Base-by-base conservation (phyloP, 1,140 invertebrate species). In the Drosophila arizonae region DNA sequence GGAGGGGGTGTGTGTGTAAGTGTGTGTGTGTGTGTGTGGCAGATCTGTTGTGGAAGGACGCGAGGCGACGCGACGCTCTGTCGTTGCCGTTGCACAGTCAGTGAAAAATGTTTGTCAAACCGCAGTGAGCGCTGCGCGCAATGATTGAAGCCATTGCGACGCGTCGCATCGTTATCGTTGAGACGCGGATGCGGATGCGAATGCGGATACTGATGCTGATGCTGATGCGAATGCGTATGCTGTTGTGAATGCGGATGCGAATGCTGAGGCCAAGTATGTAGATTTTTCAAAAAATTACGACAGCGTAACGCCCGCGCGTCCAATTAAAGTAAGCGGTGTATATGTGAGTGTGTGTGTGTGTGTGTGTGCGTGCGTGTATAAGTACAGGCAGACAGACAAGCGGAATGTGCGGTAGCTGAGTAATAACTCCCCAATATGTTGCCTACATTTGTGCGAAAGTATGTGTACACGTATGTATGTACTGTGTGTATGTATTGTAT, bases 71-170 rank as follows among this genome's bases (percentile, higher is more conserved):
- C 21, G 61, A 43, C 56, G 50, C 17, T 26, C n/a, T 36, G 56
- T 50, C 52, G 64, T 48, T 85, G 79, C 57, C 70, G 67, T 77
- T 85, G 73, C 60, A 86, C 81, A 81, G 85, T 77, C 82, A 81
- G 79, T 86, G 82, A 86, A 86, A 86, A 86, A 86, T 86, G 82
- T 86, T 86, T 86, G 82, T 86, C 84, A 86, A 86, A 86, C 82
- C 82, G 82, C 82, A 86, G 76, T 70, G 79, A 86, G 81, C 82
- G 82, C 81, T 74, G 81, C 72, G 72, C 76, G 66, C 84, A 86
- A 86, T 86, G 82, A 86, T 86, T 86, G 82, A 86, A 86, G 84
- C 81, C 84, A 76, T 86, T 86, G 81, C 81, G 74, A 69, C 58
- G 82, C 52, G 84, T 69, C 75, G 71, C 77, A 52, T 81, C 66